Percentiles rank a stretch among this genome's conserved stretches.
Conservation (phyloP, 2,888 invertebrate genomes). For the Noctua janthina region DNA sequence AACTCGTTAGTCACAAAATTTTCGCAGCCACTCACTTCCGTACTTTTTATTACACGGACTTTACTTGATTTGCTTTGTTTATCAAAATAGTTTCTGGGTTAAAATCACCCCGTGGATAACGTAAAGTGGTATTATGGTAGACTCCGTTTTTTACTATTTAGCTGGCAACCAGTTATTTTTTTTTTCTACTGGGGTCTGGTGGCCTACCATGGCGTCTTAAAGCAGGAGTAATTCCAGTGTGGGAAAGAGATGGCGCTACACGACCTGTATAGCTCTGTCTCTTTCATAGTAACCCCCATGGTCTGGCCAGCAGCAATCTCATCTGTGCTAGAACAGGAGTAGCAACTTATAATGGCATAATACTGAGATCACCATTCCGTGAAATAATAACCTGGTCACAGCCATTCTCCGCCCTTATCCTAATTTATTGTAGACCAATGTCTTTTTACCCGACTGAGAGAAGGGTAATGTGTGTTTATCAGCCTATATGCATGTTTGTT, state of each 20-base stretch:
- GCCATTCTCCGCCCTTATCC: not conserved
- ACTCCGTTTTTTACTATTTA: too few species aligned
- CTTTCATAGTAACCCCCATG: too few species aligned
- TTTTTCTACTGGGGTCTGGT: not conserved
- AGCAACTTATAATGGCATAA: not conserved
- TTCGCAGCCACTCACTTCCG: slow-evolving; percentile 59
- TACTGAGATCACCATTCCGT: not conserved
- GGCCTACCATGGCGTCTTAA: too few species aligned
- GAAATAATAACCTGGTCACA: not conserved
- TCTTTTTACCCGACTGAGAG: not conserved
- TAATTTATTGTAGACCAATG: not conserved
- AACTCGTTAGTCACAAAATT: slow-evolving; percentile 51
- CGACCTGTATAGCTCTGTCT: too few species aligned
- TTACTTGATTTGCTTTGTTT: slow-evolving; percentile 14
- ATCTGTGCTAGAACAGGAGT: not conserved
- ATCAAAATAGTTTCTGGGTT: not conserved
- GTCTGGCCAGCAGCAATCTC: not conserved
- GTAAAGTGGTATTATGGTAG: not conserved
- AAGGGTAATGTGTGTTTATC: too few species aligned
- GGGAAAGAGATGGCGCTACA: too few species aligned
- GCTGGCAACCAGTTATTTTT: not conserved
- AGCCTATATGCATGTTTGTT: too few species aligned
- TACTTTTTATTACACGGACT: slow-evolving; percentile 43
- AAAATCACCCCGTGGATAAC: not conserved
- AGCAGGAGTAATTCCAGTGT: too few species aligned